A percentile compares a stretch with the other conserved stretches of the same genome.
These are phyloP conservation scores for Leptinotarsa juncta DNA, from an alignment of 2,888 invertebrate genomes.

Conservation along the genomic window DNA sequence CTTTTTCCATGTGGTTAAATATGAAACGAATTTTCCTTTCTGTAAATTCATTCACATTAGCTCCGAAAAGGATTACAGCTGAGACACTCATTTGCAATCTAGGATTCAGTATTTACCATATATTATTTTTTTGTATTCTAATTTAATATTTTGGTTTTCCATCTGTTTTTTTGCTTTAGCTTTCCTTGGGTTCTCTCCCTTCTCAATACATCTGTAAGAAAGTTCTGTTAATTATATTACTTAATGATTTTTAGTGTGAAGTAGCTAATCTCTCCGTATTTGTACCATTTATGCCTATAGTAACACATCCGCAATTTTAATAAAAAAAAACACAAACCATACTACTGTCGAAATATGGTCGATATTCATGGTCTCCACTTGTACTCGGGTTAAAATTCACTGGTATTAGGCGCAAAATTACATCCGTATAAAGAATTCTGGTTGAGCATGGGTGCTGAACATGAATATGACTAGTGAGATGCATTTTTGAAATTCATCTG, in stretches of 20 bases:
- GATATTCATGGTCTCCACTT: conserved; percentile 9
- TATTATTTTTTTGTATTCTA: conserved; percentile 43
- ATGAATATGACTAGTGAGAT: conserved; percentile 32
- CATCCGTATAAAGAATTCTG: conserved; percentile 25
- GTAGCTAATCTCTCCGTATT: conserved; percentile 61
- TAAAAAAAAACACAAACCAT: conserved; percentile 44
- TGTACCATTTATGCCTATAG: conserved; percentile 57
- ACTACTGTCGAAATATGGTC: conserved; percentile 42
- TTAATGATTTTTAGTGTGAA: conserved; percentile 63
- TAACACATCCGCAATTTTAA: conserved; percentile 55
- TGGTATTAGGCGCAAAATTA: conserved; percentile 30
- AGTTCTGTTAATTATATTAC: conserved; percentile 46
- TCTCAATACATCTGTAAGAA: conserved; percentile 54
- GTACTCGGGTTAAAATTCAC: conserved; percentile 13
- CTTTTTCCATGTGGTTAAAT: conserved; percentile 2
- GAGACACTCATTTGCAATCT: conserved; percentile 63
- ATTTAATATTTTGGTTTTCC: conserved; percentile 49
- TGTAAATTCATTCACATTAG: conserved; percentile 29
- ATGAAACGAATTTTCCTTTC: conserved; percentile 3
- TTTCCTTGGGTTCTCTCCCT: conserved; percentile 59
- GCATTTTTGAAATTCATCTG: conserved; percentile 44
- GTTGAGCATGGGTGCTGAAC: conserved; percentile 18
- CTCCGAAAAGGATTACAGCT: conserved; percentile 62
- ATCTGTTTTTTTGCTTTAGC: conserved; percentile 58
- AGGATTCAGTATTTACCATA: conserved; percentile 51